These are phyloP conservation scores for Standfussiana lucernea DNA, from an alignment of 2,888 invertebrate genomes.

Conservation along the genomic window DNA sequence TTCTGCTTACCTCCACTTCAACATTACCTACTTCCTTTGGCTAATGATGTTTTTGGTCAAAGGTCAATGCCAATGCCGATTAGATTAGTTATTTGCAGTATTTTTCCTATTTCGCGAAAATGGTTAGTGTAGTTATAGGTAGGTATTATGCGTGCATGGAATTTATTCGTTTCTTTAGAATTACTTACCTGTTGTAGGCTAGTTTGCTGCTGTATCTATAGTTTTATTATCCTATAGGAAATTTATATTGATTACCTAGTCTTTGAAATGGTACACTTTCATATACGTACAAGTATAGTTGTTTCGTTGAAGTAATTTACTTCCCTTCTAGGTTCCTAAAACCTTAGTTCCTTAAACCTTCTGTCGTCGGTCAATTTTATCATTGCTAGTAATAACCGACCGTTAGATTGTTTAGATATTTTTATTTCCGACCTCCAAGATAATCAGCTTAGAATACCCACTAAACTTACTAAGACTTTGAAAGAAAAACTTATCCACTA, in stretches of 20 bases:
- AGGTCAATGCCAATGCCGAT: conserved; percentile 61
- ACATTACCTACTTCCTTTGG: conserved; percentile 52
- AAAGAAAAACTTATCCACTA: conserved; percentile 9
- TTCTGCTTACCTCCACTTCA: conserved; percentile 34
- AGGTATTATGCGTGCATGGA: background rate
- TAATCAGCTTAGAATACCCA: background rate
- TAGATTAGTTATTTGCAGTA: conserved; percentile 28
- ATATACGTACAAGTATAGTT: background rate
- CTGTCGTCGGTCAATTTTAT: background rate
- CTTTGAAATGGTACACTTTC: background rate
- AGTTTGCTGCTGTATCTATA: background rate
- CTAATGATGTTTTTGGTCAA: conserved; percentile 53
- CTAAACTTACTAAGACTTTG: background rate
- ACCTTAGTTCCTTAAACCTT: too few species aligned
- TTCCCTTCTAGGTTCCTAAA: too few species aligned
- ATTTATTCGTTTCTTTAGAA: conserved; percentile 9
- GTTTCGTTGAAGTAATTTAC: background rate
- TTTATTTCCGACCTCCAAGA: background rate
- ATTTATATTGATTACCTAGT: conserved; percentile 9
- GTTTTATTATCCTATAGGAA: background rate
- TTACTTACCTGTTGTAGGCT: background rate
- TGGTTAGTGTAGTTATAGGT: background rate
- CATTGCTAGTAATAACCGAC: background rate
- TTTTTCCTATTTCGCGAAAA: conserved; percentile 37
- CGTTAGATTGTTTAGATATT: background rate